phyloP scores from a whole-genome alignment of 2,797 vertebrate species.

The Pseudocheirus occidentalis region DNA sequence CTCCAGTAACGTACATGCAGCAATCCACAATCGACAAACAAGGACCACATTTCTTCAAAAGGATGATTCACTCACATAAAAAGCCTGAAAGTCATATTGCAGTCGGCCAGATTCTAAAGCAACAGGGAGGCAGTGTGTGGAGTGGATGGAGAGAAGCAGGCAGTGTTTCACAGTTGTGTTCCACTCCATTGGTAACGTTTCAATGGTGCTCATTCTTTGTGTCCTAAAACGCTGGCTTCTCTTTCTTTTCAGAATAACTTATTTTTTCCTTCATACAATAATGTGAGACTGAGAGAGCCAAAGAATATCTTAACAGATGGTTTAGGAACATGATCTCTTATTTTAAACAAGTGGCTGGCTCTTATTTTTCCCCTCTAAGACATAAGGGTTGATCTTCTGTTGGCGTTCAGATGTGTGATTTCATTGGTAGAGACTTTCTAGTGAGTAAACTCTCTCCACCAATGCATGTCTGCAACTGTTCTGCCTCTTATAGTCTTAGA shows the following conservation, averaged over 20 bases:
- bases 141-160: neutral
- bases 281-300: neutral
- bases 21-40: constrained; percentile 2
- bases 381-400: neutral
- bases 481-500: neutral
- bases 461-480: neutral
- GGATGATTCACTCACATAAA: constrained; percentile 46
- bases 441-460: neutral
- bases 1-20: neutral
- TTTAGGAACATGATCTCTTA: constrained; percentile 3
- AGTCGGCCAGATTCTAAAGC: constrained; percentile 16
- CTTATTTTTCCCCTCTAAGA: constrained; percentile 7
- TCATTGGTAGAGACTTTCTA: neutral
- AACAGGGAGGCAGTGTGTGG: neutral
- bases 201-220: constrained; percentile 9
- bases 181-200: neutral
- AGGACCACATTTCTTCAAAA: constrained; percentile 37
- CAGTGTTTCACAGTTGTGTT: neutral
- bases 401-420: neutral
- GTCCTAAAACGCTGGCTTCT: neutral
- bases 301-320: constrained; percentile 3
- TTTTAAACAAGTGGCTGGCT: constrained; percentile 26
- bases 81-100: constrained; percentile 7
- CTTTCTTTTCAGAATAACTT: constrained; percentile 5
- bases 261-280: neutral